phyloP scores from a whole-genome alignment of 92 coral and sea anemone species.

The Epizoanthus stellaris region DNA sequence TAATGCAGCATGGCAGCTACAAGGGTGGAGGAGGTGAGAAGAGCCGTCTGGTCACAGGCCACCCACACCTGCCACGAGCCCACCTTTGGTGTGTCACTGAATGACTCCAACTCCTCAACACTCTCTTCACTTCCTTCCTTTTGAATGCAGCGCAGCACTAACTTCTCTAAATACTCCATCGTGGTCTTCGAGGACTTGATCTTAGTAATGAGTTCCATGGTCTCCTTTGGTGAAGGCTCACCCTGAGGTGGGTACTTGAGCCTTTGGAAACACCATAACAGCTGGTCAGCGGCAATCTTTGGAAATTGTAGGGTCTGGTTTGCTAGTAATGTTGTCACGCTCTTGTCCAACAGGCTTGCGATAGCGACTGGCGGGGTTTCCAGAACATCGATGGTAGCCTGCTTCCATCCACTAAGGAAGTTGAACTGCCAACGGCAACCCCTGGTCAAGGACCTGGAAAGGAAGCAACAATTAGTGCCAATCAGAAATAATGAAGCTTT shows the following conservation, averaged over 20 bases:
- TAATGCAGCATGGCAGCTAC: background rate
- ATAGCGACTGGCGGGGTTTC: slow-evolving; percentile 5
- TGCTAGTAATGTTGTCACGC: background rate
- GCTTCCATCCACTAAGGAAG: slow-evolving; percentile 21
- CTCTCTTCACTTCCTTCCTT: slow-evolving; percentile 20
- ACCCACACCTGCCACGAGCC: background rate
- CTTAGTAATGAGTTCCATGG: slow-evolving; percentile 41
- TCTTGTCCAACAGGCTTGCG: background rate
- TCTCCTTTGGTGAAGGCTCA: slow-evolving; percentile 45
- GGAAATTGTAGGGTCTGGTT: background rate
- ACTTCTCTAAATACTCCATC: slow-evolving; percentile 60
- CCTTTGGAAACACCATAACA: background rate
- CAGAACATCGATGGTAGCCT: background rate
- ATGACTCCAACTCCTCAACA: background rate
- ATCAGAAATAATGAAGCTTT: too few species aligned
- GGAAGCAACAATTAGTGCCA: too few species aligned
- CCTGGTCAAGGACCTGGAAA: too few species aligned
- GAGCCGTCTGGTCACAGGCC: background rate
- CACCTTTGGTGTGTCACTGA: background rate
- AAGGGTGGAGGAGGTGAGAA: background rate
- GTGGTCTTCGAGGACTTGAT: slow-evolving; percentile 51
- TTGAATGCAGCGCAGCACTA: slow-evolving; percentile 65
- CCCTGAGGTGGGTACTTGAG: slow-evolving; percentile 25
- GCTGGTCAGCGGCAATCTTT: background rate
- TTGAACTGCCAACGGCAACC: slow-evolving; percentile 3